These are phyloP conservation scores for Encarsia formosa DNA, from an alignment of 2,888 invertebrate genomes.

Conservation along the genomic window DNA sequence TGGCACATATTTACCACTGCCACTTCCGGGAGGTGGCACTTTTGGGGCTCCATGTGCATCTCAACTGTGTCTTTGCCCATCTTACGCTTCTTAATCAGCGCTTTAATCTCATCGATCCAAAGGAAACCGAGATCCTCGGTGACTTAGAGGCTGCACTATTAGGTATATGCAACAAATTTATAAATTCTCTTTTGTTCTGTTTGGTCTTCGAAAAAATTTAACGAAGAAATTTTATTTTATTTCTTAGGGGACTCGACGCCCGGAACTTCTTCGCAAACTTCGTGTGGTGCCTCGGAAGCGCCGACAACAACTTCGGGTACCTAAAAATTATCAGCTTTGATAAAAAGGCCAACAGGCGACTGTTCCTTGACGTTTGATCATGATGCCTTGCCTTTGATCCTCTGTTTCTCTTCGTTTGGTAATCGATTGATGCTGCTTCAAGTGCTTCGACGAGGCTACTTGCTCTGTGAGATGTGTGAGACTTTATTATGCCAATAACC, in stretches of 20 bases:
- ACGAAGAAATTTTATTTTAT: background rate
- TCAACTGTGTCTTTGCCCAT: conserved; percentile 96
- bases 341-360: conserved; percentile 42
- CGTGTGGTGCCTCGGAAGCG: conserved; percentile 34
- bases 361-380: conserved; percentile 43
- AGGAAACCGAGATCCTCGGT: conserved; percentile 91
- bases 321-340: conserved; percentile 25
- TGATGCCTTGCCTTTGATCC: conserved; percentile 23
- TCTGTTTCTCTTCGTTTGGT: conserved; percentile 32
- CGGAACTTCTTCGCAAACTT: conserved; percentile 43
- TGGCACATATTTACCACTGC: conserved; percentile 96
- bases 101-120: conserved; percentile 89
- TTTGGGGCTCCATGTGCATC: conserved; percentile 90
- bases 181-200: background rate
- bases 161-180: conserved; percentile 35
- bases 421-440: conserved; percentile 10
- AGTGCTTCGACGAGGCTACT: conserved; percentile 21
- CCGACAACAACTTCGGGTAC: conserved; percentile 32
- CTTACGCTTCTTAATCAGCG: conserved; percentile 80
- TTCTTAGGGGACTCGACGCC: conserved; percentile 44
- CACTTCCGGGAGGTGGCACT: conserved; percentile 95
- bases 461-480: no score
- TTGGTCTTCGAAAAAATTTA: background rate
- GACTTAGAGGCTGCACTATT: conserved; percentile 82
- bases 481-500: no score